Evolutionary conservation across 2,113 vertebrate species (phyloP), one percentile per base, ranked within the genome.

Genomic region (Argyrosomus japonicus): DNA sequence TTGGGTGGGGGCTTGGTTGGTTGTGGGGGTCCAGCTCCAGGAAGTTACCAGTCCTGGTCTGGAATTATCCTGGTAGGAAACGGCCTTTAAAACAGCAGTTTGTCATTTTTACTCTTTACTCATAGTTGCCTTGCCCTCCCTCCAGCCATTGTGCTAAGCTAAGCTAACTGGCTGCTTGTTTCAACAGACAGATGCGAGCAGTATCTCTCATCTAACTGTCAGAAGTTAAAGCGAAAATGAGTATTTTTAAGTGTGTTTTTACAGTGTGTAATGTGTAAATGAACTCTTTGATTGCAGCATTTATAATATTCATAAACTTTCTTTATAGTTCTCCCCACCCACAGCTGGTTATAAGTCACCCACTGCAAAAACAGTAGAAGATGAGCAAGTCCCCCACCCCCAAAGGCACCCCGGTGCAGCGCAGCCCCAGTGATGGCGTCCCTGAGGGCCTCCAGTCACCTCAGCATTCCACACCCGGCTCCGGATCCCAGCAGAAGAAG

Each of bases 401-500:
- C 2, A 93, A 92, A 87, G 91, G 93, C 91, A 95, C 94, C 67
- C 92, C 94, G 53, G 93, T 93, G 92, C 94, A 92, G 88, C 92
- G 82, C 32, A 95, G 96, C 86, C 96, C 96, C 87, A 95, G 96
- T 0, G 96, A 97, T 70, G 96, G 96, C 0, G 94, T 95, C 50
- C 94, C 96, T 0, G 97, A 97, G 60, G 40, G 65, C 68, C 92
- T 96, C 79, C 89, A 93, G 84, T 94, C 97, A 88, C 90, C 95
- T 76, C 47, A 95, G 95, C 88, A 95, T 88, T 93, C 96, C 92
- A 94, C 95, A 70, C 90, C 97, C 4, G 95, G 97, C 84, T 96
- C 95, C 63, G 92, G 96, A 75, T 95, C 96, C 84, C 96, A 96
- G 79, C 96, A 97, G 85, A 98, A 97, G 94, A 98, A 98, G 75